These are phyloP conservation scores for Anthoscopus minutus DNA, from an alignment of 2,113 vertebrate species.

Conservation along the genomic window DNA sequence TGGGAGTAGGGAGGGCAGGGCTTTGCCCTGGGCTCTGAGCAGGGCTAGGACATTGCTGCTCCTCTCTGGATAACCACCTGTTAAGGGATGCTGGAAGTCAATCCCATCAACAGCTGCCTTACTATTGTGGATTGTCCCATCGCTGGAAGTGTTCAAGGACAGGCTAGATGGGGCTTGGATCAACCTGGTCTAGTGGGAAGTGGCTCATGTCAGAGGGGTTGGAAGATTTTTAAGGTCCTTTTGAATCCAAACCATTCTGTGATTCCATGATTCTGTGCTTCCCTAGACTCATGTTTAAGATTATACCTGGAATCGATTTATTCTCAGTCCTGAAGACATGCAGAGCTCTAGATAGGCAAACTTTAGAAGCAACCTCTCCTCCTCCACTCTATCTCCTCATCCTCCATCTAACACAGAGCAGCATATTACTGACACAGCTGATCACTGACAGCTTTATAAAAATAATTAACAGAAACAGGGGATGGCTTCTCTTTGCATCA, in stretches of 20 bases:
- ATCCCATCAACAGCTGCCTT: background rate
- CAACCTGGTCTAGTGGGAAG: background rate
- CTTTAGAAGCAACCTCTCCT: background rate
- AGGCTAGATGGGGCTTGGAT: background rate
- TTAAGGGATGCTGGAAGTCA: fast-evolving
- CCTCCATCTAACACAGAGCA: background rate
- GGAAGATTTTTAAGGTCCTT: background rate
- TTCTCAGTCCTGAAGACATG: background rate
- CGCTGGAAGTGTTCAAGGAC: background rate
- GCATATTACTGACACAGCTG: background rate
- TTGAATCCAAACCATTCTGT: background rate
- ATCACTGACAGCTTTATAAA: background rate
- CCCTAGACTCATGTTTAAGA: background rate
- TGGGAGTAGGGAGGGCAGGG: fast-evolving
- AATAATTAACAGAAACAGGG: background rate
- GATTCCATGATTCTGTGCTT: background rate
- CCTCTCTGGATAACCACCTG: no score
- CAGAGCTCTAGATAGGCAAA: background rate
- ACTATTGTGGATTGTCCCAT: no score
- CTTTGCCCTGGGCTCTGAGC: background rate
- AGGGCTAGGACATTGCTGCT: background rate
- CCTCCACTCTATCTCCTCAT: background rate
- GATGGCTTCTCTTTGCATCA: background rate
- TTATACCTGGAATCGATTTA: background rate
- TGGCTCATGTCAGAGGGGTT: background rate